phyloP scores from a whole-genome alignment of 2,113 vertebrate species.

The Coreoperca whiteheadi region DNA sequence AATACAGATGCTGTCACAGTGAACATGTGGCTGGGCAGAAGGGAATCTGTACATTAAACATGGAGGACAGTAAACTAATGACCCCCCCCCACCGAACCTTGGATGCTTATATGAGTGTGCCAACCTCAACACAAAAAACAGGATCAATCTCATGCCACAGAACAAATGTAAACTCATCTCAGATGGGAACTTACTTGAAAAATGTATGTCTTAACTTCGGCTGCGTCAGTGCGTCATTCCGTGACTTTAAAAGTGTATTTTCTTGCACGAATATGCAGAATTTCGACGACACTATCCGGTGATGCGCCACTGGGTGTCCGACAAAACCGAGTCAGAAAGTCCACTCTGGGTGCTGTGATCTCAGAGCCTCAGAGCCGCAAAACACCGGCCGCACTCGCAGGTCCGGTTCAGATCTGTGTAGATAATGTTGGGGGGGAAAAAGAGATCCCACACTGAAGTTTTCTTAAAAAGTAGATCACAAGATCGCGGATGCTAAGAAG shows the following conservation, averaged over 20 bases:
- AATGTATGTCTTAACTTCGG: neutral
- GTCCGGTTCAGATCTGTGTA: neutral
- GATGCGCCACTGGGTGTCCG: neutral
- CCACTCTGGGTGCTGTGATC: neutral
- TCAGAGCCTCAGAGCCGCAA: neutral
- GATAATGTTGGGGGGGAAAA: neutral
- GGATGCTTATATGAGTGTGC: neutral
- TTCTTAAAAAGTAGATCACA: neutral
- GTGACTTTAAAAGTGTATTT: neutral
- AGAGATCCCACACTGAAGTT: neutral
- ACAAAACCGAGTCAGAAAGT: neutral
- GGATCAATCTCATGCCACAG: neutral
- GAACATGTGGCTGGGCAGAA: neutral
- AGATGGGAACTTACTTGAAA: conserved; percentile 2
- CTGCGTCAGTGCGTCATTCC: neutral
- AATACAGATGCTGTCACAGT: neutral
- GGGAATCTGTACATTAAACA: neutral
- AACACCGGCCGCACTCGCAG: too few relatives aligned
- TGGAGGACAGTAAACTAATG: neutral
- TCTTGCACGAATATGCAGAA: neutral
- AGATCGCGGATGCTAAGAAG: neutral
- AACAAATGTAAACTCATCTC: neutral
- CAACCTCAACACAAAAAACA: neutral
- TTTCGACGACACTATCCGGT: neutral
- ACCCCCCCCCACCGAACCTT: neutral